Percentiles rank a stretch among this genome's conserved stretches.
Evolutionary conservation across 1,140 invertebrate species (phyloP).

Genomic region (Leptonema lineaticorne): DNA sequence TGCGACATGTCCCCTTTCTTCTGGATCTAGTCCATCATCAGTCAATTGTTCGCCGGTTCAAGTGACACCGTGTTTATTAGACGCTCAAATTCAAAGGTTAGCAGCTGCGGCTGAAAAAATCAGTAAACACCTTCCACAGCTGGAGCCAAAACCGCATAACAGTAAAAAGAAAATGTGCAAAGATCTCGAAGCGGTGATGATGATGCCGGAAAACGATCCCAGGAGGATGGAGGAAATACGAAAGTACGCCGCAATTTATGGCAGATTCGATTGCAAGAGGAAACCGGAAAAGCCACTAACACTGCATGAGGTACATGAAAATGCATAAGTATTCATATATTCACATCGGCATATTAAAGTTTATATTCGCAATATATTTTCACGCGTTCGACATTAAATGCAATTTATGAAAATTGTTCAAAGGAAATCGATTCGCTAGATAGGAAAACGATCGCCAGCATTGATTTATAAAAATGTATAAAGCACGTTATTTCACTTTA

Average conservation of each 20-base stretch:
- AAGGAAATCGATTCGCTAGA: not conserved
- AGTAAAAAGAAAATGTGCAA: conserved; percentile 92
- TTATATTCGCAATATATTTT: not conserved
- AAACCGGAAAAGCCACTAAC: conserved; percentile 95
- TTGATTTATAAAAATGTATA: no score
- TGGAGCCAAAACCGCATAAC: conserved; percentile 86
- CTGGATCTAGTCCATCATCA: conserved; percentile 57
- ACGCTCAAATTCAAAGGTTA: conserved; percentile 81
- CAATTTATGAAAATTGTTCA: conserved; percentile 21
- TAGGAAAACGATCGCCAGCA: not conserved
- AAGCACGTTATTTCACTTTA: no score
- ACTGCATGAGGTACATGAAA: conserved; percentile 77
- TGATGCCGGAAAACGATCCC: conserved; percentile 86
- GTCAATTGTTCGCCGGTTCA: conserved; percentile 60
- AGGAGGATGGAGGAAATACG: conserved; percentile 89
- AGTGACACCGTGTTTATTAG: conserved; percentile 74
- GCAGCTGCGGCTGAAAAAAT: conserved; percentile 80
- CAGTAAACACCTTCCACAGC: conserved; percentile 76
- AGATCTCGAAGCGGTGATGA: conserved; percentile 88
- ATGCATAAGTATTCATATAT: conserved; percentile 23
- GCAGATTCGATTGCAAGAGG: conserved; percentile 93
- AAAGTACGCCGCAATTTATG: conserved; percentile 96
- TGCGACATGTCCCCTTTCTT: conserved; percentile 54
- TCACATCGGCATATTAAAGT: not conserved
- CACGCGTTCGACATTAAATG: conserved; percentile 9